Base-by-base conservation (phyloP, 1,140 invertebrate species). In the Dolichoris vasculosae region DNA sequence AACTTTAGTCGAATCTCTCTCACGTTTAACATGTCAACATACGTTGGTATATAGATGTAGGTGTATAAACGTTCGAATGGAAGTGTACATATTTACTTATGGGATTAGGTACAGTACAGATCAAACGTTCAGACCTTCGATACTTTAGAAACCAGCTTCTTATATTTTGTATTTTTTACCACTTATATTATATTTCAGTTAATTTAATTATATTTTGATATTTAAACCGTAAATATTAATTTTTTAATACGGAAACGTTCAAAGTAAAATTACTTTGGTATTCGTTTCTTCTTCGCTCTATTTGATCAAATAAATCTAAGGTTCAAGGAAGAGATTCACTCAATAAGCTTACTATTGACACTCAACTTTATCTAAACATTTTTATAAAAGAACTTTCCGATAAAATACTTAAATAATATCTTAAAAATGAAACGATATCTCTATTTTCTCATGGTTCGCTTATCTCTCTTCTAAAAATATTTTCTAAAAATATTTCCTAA, bases 1-100 rank as follows among this genome's bases (percentile, higher is more conserved):
- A 82, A 82, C 67, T 46, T 48, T 82, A 71, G 20, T 82, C 48
- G 48, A 69, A 43, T n/a, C 40, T 43, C 51, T 38, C 46, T 32
- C 32, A 43, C 48, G 23, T 75, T 73, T 82, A 73, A 59, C n/a
- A 26, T 75, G 9, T 73, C 71, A 63, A n/a, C 51, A 43, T 48
- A 35, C n/a, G 23, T 59, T 2, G 38, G 30, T 75, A 30, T 73
- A 43, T 46, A 75, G 69, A 17, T 67, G 26, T 46, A 30, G 15
- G 32, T 73, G 35, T 38, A n/a, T 15, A 15, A 15, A 67, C 15
- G 64, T 67, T 15, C 3, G 15, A 69, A 59, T 59, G 23, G 30
- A 69, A 69, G 32, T 69, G 15, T 32, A 38, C 7, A 69, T 69
- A 69, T 35, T 69, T 69, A 38, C 35, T 0, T 69, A 59, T 26